Conservation (phyloP, 1,140 invertebrate genomes). For the Papilio polytes region DNA sequence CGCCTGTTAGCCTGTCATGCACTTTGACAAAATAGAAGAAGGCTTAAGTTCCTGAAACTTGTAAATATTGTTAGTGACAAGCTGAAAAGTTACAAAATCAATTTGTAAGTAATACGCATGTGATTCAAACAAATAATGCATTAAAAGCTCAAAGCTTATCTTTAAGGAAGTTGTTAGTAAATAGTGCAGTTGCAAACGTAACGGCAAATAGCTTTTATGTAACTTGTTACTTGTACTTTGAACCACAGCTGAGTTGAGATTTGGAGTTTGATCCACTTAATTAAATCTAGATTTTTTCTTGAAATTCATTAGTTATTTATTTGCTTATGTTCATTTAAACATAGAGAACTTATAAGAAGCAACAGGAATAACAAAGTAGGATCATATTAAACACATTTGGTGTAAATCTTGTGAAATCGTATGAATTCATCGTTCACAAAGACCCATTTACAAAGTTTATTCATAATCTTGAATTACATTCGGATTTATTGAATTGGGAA, state of each 20-base stretch:
- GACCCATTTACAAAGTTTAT: slow-evolving; percentile 32
- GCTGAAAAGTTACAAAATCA: no score
- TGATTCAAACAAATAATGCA: not conserved
- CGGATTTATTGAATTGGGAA: slow-evolving; percentile 39
- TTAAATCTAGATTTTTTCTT: no score
- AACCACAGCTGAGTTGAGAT: not conserved
- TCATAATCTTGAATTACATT: slow-evolving; percentile 36
- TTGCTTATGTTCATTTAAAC: no score
- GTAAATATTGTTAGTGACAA: not conserved
- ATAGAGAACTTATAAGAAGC: no score
- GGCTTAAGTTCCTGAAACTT: not conserved
- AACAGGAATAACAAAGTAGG: not conserved
- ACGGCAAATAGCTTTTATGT: not conserved
- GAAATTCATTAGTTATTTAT: no score
- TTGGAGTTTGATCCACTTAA: not conserved
- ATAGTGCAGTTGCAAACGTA: not conserved
- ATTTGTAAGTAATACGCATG: not conserved
- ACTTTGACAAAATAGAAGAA: not conserved
- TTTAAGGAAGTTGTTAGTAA: not conserved
- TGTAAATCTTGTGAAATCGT: not conserved
- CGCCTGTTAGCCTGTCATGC: not conserved
- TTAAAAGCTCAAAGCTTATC: not conserved
- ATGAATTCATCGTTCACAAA: slow-evolving; percentile 22
- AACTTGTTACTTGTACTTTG: slow-evolving; percentile 11
- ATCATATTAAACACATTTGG: not conserved